These are phyloP conservation scores for Fistularia tabacaria DNA, from an alignment of 2,797 vertebrate genomes.

Conservation along the genomic window DNA sequence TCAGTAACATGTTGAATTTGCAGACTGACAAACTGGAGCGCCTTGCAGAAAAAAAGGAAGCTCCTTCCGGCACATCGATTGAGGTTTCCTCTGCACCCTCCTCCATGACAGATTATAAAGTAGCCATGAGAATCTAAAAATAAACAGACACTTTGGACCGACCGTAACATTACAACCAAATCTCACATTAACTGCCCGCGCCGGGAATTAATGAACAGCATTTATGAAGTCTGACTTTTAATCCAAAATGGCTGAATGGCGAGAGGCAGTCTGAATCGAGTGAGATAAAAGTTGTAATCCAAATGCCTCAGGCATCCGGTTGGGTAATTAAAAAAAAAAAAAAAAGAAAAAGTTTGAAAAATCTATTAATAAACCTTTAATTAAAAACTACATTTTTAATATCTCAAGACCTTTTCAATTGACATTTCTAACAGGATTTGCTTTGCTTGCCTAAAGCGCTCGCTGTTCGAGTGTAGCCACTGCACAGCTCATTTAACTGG, in stretches of 20 bases:
- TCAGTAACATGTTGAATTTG: conserved; percentile 44
- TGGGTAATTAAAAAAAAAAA: conserved; percentile 75
- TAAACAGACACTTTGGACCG: conserved; percentile 57
- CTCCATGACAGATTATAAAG: conserved; percentile 53
- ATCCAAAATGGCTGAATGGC: conserved; percentile 70
- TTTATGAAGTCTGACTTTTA: conserved; percentile 75
- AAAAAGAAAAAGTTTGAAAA: conserved; percentile 76
- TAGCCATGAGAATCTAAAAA: conserved; percentile 59
- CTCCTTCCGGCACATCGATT: conserved; percentile 44
- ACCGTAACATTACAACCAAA: conserved; percentile 52
- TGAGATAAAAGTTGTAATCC: conserved; percentile 77
- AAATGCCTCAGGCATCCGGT: conserved; percentile 73
- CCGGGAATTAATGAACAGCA: conserved; percentile 72
- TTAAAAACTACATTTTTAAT: conserved; percentile 83
- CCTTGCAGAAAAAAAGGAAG: conserved; percentile 8
- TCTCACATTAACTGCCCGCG: conserved; percentile 62
- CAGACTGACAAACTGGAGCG: conserved; percentile 25
- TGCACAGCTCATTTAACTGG: conserved; percentile 57
- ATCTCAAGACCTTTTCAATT: conserved; percentile 79
- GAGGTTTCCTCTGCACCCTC: conserved; percentile 51
- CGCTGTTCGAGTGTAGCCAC: conserved; percentile 57
- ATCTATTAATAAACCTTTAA: conserved; percentile 83
- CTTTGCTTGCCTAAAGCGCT: conserved; percentile 70
- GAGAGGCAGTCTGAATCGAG: conserved; percentile 68
- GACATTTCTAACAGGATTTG: conserved; percentile 76